Percentiles rank a stretch among this genome's conserved stretches.
These are phyloP conservation scores for Wasmannia auropunctata DNA, from an alignment of 1,140 invertebrate species.

Conservation along the genomic window DNA sequence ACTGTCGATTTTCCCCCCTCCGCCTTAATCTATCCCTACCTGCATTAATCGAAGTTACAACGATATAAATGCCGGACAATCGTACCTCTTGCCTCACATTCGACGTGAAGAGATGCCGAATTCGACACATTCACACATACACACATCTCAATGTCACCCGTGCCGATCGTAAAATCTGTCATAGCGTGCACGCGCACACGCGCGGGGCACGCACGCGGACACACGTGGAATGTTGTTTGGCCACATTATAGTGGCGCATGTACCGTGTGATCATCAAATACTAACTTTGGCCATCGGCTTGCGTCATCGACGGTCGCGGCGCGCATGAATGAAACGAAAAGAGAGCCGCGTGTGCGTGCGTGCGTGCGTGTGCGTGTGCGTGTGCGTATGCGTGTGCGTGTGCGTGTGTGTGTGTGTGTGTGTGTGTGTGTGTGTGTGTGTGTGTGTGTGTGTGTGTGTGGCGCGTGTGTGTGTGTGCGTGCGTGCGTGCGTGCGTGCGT, in stretches of 20 bases:
- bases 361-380: too few species aligned
- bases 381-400: too few species aligned
- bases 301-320: slow-evolving; percentile 62
- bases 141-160: slow-evolving; percentile 11
- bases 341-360: background rate
- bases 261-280: slow-evolving; percentile 62
- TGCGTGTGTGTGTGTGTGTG: background rate
- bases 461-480: background rate
- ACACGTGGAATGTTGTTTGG: slow-evolving; percentile 40
- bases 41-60: background rate
- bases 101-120: background rate
- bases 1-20: background rate
- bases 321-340: slow-evolving; percentile 68
- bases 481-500: background rate
- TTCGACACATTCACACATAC: background rate
- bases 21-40: too few species aligned
- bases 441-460: too few species aligned
- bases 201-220: background rate
- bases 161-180: slow-evolving; percentile 23
- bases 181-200: background rate
- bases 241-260: slow-evolving; percentile 39
- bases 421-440: background rate
- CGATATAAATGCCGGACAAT: slow-evolving; percentile 11
- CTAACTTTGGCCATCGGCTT: slow-evolving; percentile 53
- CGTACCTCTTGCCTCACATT: background rate